A percentile compares a stretch with the other conserved stretches of the same genome.
Evolutionary conservation across 2,797 vertebrate genomes (phyloP).

Genomic region (Sylvilagus floridanus): DNA sequence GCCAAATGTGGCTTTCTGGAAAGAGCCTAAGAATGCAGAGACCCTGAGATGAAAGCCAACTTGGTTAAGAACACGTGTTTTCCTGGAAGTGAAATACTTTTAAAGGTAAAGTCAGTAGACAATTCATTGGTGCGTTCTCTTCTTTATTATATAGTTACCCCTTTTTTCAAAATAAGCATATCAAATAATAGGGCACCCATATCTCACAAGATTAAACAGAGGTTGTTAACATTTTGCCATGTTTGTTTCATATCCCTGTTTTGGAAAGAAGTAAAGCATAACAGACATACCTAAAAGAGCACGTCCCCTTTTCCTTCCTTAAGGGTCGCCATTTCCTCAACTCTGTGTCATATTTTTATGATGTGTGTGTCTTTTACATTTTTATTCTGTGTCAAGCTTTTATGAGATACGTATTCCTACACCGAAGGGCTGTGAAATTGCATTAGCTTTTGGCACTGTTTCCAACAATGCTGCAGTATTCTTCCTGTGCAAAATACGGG

Average conservation of each 20-base stretch:
- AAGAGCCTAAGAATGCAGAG: not conserved
- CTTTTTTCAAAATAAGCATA: slow-evolving; percentile 49
- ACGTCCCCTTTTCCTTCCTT: not conserved
- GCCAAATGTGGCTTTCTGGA: slow-evolving; percentile 1
- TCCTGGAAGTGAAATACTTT: not conserved
- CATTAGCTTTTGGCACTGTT: not conserved
- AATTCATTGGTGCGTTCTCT: slow-evolving; percentile 10
- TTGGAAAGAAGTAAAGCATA: not conserved
- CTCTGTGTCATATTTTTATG: not conserved
- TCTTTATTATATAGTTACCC: slow-evolving; percentile 30
- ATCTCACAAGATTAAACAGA: slow-evolving; percentile 24
- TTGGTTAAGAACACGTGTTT: slow-evolving; percentile 10
- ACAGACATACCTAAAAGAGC: not conserved
- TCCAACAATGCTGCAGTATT: not conserved
- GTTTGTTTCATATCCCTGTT: slow-evolving; percentile 36
- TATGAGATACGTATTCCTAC: not conserved
- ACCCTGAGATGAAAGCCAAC: not conserved
- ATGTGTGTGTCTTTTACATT: not conserved
- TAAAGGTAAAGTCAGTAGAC: slow-evolving; percentile 11
- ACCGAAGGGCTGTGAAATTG: not conserved
- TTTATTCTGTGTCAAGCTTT: not conserved
- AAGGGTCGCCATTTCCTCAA: not conserved
- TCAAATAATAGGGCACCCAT: not conserved
- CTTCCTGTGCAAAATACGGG: not conserved
- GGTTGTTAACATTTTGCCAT: slow-evolving; percentile 43